These are phyloP conservation scores for Rhodinocichla rosea DNA, from an alignment of 2,113 vertebrate species.

Conservation along the genomic window DNA sequence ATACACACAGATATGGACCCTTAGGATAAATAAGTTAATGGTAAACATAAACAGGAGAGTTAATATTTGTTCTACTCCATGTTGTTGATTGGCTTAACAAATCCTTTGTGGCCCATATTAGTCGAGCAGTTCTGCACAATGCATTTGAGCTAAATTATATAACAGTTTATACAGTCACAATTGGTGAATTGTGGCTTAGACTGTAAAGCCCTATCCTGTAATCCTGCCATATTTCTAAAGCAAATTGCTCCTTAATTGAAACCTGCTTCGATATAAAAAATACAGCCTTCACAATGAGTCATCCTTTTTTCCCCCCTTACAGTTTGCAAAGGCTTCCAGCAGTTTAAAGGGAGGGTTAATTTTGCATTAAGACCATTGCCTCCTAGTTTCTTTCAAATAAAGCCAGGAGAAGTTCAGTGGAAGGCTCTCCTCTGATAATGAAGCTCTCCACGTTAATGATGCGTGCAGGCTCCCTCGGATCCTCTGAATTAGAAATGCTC, in stretches of 20 bases:
- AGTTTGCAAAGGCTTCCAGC: slow-evolving; percentile 22
- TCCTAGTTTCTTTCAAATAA: slow-evolving; percentile 78
- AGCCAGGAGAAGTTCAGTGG: slow-evolving; percentile 71
- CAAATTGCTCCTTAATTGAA: slow-evolving; percentile 64
- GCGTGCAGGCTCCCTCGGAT: slow-evolving; percentile 77
- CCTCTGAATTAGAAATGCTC: slow-evolving; percentile 78
- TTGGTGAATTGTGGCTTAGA: slow-evolving; percentile 39
- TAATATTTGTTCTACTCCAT: slow-evolving; percentile 64
- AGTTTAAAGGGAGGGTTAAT: slow-evolving; percentile 69
- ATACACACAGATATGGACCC: slow-evolving; percentile 47
- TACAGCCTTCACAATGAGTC: background rate
- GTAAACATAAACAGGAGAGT: slow-evolving; percentile 61
- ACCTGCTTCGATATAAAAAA: slow-evolving; percentile 52
- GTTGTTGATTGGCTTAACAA: slow-evolving; percentile 59
- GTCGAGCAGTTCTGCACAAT: slow-evolving; percentile 22
- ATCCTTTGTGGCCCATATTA: slow-evolving; percentile 60
- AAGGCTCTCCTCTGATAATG: slow-evolving; percentile 75
- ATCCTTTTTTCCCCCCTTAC: background rate
- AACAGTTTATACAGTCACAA: slow-evolving; percentile 32
- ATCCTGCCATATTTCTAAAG: slow-evolving; percentile 60
- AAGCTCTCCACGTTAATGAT: slow-evolving; percentile 76
- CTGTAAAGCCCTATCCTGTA: slow-evolving; percentile 32
- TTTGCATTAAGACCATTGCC: slow-evolving; percentile 72
- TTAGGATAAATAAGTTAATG: slow-evolving; percentile 68
- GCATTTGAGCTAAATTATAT: slow-evolving; percentile 53